Conservation (phyloP, 1,140 invertebrate species). For the Pseudomyrmex flavicornis region DNA sequence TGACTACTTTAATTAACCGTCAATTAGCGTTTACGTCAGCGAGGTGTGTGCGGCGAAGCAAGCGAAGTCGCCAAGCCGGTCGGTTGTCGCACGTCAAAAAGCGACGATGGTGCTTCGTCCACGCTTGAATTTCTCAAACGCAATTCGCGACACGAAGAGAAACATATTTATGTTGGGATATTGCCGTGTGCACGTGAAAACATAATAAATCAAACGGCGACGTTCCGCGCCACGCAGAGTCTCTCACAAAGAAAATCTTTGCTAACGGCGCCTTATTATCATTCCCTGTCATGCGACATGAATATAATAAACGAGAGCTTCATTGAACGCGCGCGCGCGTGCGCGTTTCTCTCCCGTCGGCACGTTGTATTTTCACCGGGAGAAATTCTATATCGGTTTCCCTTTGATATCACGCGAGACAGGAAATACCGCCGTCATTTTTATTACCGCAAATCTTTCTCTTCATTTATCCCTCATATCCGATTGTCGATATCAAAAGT, state of each 20-base stretch:
- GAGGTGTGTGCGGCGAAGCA: too few species aligned
- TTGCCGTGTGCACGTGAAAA: conserved; percentile 58
- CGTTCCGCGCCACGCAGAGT: conserved; percentile 22
- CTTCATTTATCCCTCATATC: conserved; percentile 46
- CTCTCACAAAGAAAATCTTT: conserved; percentile 59
- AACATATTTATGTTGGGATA: conserved; percentile 43
- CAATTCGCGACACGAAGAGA: conserved; percentile 41
- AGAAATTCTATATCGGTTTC: conserved; percentile 34
- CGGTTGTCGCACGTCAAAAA: not conserved
- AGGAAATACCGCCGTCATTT: conserved; percentile 32
- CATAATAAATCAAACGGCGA: conserved; percentile 46
- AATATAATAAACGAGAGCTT: conserved; percentile 62
- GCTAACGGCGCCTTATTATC: conserved; percentile 64
- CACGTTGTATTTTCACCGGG: conserved; percentile 29
- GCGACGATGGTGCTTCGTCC: not conserved
- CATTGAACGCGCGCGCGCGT: conserved; percentile 30
- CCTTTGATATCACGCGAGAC: conserved; percentile 48
- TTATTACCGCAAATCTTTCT: conserved; percentile 58
- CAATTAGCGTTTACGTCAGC: not conserved
- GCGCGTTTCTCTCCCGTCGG: too few species aligned
- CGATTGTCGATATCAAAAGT: conserved; percentile 1
- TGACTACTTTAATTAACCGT: not conserved
- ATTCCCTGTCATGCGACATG: conserved; percentile 57
- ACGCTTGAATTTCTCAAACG: conserved; percentile 46
- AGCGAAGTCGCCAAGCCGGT: not conserved